Percentiles rank a stretch among this genome's conserved stretches.
phyloP scores from a whole-genome alignment of 2,888 invertebrate species.

The Ellobium chinense region DNA sequence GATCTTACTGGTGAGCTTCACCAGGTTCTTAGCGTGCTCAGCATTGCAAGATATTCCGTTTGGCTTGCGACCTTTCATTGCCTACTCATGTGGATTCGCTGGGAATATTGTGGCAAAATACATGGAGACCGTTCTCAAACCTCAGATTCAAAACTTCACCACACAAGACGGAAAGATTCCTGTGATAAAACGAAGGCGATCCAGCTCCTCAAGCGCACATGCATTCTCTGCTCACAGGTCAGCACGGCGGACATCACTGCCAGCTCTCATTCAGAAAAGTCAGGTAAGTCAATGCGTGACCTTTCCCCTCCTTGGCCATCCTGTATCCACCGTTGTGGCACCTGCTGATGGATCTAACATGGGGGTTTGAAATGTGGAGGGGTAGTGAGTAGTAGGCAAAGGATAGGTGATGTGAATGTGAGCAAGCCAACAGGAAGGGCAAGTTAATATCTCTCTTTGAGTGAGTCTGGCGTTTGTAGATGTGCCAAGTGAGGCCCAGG shows the following conservation, averaged over 20 bases:
- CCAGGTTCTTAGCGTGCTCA: slow-evolving; percentile 75
- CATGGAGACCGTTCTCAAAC: slow-evolving; percentile 76
- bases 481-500: too few species aligned
- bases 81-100: slow-evolving; percentile 74
- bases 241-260: slow-evolving; percentile 77
- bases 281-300: slow-evolving; percentile 61
- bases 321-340: too few species aligned
- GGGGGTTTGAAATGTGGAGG: too few species aligned
- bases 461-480: too few species aligned
- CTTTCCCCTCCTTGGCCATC: background rate
- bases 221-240: slow-evolving; percentile 70
- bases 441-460: too few species aligned
- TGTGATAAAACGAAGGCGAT: slow-evolving; percentile 74
- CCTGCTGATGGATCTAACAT: background rate
- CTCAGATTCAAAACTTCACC: slow-evolving; percentile 71
- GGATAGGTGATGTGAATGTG: too few species aligned
- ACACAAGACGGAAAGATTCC: slow-evolving; percentile 76
- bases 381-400: too few species aligned
- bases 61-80: slow-evolving; percentile 71
- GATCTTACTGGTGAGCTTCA: slow-evolving; percentile 72
- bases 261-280: slow-evolving; percentile 76
- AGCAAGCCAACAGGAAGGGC: too few species aligned
- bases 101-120: slow-evolving; percentile 77
- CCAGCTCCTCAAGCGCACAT: slow-evolving; percentile 74
- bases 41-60: slow-evolving; percentile 71